phyloP scores from a whole-genome alignment of 1,140 invertebrate genomes.

The Mactra quadrangularis region DNA sequence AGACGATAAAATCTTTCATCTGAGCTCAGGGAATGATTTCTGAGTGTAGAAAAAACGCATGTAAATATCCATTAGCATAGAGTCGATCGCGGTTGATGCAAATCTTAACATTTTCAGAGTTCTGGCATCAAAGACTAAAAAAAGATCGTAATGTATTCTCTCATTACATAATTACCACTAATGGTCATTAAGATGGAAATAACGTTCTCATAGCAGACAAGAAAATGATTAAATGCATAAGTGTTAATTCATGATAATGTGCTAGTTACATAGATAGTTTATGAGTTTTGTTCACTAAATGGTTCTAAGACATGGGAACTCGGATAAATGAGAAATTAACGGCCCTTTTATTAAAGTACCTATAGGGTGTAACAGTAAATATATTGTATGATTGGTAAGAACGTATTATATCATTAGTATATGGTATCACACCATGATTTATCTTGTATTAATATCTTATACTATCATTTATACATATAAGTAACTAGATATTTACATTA shows the following conservation, averaged over 20 bases:
- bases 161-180: slow-evolving; percentile 53
- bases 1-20: not conserved
- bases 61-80: slow-evolving; percentile 20
- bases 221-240: slow-evolving; percentile 60
- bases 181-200: slow-evolving; percentile 49
- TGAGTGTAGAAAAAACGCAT: slow-evolving; percentile 7
- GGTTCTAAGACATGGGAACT: slow-evolving; percentile 29
- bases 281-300: slow-evolving; percentile 27
- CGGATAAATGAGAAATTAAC: slow-evolving; percentile 47
- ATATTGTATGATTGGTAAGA: slow-evolving; percentile 8
- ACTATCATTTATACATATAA: too few species aligned
- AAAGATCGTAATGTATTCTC: slow-evolving; percentile 38
- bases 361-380: slow-evolving; percentile 32
- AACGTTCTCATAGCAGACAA: slow-evolving; percentile 49
- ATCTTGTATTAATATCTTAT: too few species aligned
- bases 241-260: slow-evolving; percentile 53
- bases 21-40: slow-evolving; percentile 1
- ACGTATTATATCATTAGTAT: slow-evolving; percentile 36
- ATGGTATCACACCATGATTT: too few species aligned
- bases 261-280: slow-evolving; percentile 50
- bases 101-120: slow-evolving; percentile 30
- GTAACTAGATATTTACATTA: too few species aligned
- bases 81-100: slow-evolving; percentile 5
- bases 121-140: slow-evolving; percentile 28
- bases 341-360: slow-evolving; percentile 35